phyloP scores from a whole-genome alignment of 2,797 vertebrate species.

The Halcyon badia region DNA sequence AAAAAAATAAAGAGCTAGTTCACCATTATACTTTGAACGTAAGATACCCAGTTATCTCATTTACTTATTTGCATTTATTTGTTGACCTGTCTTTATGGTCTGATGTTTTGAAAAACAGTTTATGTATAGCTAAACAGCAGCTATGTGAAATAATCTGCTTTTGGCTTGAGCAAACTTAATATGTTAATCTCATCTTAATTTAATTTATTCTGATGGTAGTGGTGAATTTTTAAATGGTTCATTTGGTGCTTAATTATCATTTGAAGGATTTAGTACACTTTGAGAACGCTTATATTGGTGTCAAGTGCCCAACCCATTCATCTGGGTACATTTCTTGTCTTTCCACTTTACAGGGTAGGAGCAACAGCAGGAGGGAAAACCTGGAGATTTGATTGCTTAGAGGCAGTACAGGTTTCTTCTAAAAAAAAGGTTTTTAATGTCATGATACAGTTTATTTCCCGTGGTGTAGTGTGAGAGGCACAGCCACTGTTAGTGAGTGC shows the following conservation, averaged over 20 bases:
- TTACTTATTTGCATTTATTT: conserved; percentile 28
- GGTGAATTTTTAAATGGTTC: conserved; percentile 77
- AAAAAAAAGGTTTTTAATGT: neutral
- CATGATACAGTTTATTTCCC: neutral
- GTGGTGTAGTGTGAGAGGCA: neutral
- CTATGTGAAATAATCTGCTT: conserved; percentile 70
- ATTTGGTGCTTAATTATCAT: conserved; percentile 81
- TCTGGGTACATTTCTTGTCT: conserved; percentile 36
- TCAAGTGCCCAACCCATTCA: conserved; percentile 58
- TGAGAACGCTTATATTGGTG: conserved; percentile 39
- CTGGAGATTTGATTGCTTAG: neutral
- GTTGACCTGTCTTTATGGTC: neutral
- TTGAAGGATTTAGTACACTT: conserved; percentile 64
- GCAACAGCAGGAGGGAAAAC: conserved; percentile 13
- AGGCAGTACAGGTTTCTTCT: neutral
- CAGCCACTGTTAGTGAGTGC: neutral
- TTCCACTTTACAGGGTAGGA: neutral
- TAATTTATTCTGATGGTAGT: conserved; percentile 76
- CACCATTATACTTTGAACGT: conserved; percentile 9
- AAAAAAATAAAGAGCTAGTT: neutral
- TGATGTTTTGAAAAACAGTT: conserved; percentile 65
- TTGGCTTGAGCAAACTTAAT: conserved; percentile 68
- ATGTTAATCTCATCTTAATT: conserved; percentile 78
- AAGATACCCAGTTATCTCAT: conserved; percentile 30
- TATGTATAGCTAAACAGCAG: conserved; percentile 29